Evolutionary conservation across 2,113 vertebrate species (phyloP).

Genomic region (Toxotes jaculatrix): DNA sequence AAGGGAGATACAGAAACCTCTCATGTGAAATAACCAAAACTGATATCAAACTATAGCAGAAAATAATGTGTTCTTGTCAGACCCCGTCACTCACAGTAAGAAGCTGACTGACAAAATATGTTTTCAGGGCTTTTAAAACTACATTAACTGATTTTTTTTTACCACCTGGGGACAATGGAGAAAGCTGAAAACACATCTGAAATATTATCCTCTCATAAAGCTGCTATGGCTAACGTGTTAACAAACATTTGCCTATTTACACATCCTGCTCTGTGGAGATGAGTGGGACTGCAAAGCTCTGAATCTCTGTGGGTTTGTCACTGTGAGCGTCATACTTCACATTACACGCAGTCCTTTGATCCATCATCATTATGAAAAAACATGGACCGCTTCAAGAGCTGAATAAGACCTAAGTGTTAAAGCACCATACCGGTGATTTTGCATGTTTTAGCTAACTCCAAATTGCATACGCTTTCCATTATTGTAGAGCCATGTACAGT

Average conservation of each 20-base stretch:
- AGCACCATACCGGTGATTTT: background rate
- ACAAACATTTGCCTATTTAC: background rate
- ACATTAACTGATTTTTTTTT: background rate
- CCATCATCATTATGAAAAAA: conserved; percentile 21
- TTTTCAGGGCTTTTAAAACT: background rate
- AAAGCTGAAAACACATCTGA: background rate
- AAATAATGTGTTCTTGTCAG: too few species aligned
- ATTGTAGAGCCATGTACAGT: background rate
- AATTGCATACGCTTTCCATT: conserved; percentile 36
- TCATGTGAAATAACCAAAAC: too few species aligned
- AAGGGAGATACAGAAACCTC: background rate
- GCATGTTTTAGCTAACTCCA: conserved; percentile 42
- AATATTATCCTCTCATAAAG: background rate
- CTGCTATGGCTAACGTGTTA: background rate
- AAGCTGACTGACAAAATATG: background rate
- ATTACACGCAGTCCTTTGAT: background rate
- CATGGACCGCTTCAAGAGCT: conserved; percentile 9
- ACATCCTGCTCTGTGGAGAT: background rate
- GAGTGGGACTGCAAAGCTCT: background rate
- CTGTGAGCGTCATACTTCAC: background rate
- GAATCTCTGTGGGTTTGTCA: background rate
- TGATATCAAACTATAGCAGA: too few species aligned
- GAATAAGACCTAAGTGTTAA: conserved; percentile 6
- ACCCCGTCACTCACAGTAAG: too few species aligned
- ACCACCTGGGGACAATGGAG: background rate